phyloP scores from a whole-genome alignment of 2,113 vertebrate species.

The Aramus guarauna region DNA sequence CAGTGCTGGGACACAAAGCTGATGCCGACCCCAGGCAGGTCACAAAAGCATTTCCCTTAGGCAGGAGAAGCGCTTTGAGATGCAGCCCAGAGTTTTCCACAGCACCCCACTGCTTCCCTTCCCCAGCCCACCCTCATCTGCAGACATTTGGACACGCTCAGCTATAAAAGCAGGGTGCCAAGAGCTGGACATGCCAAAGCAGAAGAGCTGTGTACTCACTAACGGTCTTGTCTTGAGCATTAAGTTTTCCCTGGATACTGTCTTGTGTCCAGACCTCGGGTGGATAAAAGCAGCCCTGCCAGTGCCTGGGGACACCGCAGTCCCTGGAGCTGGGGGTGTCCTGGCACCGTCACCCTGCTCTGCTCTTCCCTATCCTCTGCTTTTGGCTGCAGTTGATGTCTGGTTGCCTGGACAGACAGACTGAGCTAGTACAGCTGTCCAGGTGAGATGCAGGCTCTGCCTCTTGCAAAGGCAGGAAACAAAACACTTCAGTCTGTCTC shows the following conservation, averaged over 20 bases:
- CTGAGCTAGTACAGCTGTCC: background rate
- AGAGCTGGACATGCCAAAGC: background rate
- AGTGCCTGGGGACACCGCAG: background rate
- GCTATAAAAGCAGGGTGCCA: background rate
- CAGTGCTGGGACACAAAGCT: accelerated
- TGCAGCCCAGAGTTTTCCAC: background rate
- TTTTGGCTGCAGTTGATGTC: background rate
- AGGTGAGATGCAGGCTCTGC: background rate
- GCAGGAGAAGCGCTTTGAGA: background rate
- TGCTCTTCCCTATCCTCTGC: background rate
- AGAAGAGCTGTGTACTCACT: background rate
- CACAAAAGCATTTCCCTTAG: background rate
- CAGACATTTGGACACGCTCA: background rate
- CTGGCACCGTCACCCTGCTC: background rate
- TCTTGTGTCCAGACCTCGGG: background rate
- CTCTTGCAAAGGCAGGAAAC: background rate
- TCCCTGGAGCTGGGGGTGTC: background rate
- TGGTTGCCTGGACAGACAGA: background rate
- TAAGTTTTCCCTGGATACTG: background rate
- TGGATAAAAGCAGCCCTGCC: background rate
- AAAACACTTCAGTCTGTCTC: background rate
- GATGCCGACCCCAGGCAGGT: background rate
- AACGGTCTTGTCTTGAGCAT: background rate
- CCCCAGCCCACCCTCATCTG: background rate
- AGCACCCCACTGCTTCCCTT: background rate